A percentile compares a stretch with the other conserved stretches of the same genome.
Conservation (phyloP, 2,797 vertebrate species). For the Chromobotia macracanthus region DNA sequence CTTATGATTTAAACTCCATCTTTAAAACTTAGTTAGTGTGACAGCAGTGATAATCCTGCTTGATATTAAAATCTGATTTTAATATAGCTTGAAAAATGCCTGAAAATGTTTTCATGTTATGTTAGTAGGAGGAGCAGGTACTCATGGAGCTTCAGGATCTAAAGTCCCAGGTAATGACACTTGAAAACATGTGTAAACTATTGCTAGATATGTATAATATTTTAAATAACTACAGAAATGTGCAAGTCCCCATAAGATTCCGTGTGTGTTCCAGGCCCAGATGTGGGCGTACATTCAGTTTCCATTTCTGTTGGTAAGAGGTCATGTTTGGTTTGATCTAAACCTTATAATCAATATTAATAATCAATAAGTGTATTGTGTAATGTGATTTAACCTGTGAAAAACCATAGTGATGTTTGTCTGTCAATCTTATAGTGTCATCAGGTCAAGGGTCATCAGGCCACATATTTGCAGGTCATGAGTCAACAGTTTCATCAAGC, state of each 20-base stretch:
- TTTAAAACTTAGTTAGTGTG: no score
- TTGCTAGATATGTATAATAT: background rate
- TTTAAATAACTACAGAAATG: background rate
- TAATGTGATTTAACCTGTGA: background rate
- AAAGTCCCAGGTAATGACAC: conserved; percentile 59
- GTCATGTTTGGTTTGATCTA: background rate
- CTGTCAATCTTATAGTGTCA: conserved; percentile 39
- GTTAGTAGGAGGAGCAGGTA: conserved; percentile 57
- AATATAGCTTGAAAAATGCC: background rate
- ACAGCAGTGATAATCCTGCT: background rate
- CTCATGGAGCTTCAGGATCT: conserved; percentile 57
- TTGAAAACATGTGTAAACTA: background rate
- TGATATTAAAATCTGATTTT: background rate
- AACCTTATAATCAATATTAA: background rate
- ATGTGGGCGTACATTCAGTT: conserved; percentile 37
- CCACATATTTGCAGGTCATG: conserved; percentile 39
- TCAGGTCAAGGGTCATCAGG: conserved; percentile 51
- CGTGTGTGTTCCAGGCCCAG: conserved; percentile 43
- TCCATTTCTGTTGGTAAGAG: conserved; percentile 51
- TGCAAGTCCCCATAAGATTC: background rate
- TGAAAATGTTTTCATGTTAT: conserved; percentile 23
- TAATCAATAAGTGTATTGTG: background rate
- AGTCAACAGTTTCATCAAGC: conserved; percentile 18
- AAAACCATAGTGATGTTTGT: background rate
- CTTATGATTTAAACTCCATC: background rate